phyloP scores from a whole-genome alignment of 2,113 vertebrate genomes.

The Ancistrus triradiatus region DNA sequence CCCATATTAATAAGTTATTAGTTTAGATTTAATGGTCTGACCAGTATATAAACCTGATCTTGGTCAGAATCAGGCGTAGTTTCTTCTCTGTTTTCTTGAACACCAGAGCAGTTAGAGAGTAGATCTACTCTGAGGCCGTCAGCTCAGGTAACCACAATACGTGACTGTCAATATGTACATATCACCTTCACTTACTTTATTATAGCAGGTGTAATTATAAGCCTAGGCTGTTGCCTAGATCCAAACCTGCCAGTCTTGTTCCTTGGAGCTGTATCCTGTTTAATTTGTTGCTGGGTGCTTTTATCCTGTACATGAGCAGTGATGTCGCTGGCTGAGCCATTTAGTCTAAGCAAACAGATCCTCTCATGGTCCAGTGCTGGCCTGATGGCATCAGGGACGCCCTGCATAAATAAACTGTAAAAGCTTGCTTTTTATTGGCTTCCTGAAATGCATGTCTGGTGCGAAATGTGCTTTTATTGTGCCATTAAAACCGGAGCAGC shows the following conservation, averaged over 20 bases:
- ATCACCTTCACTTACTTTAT: not conserved
- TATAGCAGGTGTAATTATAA: not conserved
- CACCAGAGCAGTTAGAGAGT: too few species aligned
- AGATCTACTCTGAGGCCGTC: not conserved
- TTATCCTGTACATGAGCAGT: conserved; percentile 1
- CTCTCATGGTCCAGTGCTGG: not conserved
- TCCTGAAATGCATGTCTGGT: not conserved
- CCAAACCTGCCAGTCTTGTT: conserved; percentile 16
- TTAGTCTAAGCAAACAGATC: conserved; percentile 35
- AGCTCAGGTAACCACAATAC: not conserved
- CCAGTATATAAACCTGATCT: too few species aligned
- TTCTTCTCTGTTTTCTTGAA: not conserved
- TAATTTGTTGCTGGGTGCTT: conserved; percentile 11
- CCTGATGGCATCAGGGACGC: conserved; percentile 13
- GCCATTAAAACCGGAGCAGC: too few species aligned
- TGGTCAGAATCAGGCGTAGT: too few species aligned
- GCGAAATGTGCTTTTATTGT: too few species aligned
- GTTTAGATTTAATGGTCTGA: too few species aligned
- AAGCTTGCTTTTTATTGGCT: not conserved
- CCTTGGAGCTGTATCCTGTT: conserved; percentile 33
- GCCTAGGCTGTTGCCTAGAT: not conserved
- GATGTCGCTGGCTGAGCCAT: conserved; percentile 2
- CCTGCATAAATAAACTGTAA: conserved; percentile 10
- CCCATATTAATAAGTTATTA: too few species aligned
- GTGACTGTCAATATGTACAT: not conserved